Conservation (phyloP, 2,888 invertebrate genomes). For the Cremastobaeus sp. region DNA sequence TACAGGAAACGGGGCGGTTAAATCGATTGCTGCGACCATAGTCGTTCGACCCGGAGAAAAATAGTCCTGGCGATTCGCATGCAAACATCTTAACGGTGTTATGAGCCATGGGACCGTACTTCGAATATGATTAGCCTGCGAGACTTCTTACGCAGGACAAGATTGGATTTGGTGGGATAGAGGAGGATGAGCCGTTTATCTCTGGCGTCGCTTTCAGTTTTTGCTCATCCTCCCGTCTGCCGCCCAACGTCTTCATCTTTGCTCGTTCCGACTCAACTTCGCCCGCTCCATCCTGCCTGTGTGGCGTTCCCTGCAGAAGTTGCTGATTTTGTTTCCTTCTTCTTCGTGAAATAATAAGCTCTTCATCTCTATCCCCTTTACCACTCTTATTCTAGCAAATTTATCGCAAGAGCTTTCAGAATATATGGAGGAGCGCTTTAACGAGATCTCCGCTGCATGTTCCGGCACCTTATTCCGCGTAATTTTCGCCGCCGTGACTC, state of each 20-base stretch:
- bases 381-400: constrained; percentile 56
- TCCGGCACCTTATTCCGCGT: constrained; percentile 33
- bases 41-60: constrained; percentile 27
- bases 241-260: neutral
- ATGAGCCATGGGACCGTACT: constrained; percentile 38
- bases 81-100: constrained; percentile 37
- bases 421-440: constrained; percentile 52
- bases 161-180: constrained; percentile 72
- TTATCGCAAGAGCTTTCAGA: constrained; percentile 56
- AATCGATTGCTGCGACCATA: constrained; percentile 24
- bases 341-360: constrained; percentile 74
- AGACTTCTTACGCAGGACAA: constrained; percentile 69
- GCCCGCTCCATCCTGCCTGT: constrained; percentile 70
- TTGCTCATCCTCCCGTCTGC: constrained; percentile 62
- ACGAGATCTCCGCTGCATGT: constrained; percentile 45
- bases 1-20: constrained; percentile 21
- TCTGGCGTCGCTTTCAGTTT: constrained; percentile 76
- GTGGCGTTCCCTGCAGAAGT: constrained; percentile 67
- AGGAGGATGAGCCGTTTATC: constrained; percentile 77
- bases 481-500: constrained; percentile 15
- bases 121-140: constrained; percentile 74
- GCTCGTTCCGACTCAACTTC: constrained; percentile 63
- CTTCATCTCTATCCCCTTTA: constrained; percentile 63
- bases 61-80: constrained; percentile 15
- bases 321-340: constrained; percentile 63